Evolutionary conservation across 1,140 invertebrate species (phyloP).

Genomic region (Metaphire vulgaris): DNA sequence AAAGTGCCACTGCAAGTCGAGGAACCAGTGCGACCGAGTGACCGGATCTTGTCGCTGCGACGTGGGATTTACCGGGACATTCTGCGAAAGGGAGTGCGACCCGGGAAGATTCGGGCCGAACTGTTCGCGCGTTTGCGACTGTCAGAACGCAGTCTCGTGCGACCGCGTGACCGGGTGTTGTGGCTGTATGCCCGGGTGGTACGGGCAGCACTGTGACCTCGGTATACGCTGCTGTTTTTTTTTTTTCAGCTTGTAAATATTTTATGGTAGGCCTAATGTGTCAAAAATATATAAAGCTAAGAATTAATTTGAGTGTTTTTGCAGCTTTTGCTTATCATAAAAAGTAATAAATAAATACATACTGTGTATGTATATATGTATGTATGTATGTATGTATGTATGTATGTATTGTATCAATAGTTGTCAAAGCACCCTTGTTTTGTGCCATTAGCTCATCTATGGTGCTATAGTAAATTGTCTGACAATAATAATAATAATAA

Average conservation of each 20-base stretch:
- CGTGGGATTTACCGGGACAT: conserved; percentile 54
- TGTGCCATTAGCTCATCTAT: too few relatives aligned
- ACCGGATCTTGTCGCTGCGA: conserved; percentile 78
- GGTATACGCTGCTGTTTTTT: conserved; percentile 33
- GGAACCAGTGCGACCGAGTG: conserved; percentile 64
- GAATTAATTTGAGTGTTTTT: too few relatives aligned
- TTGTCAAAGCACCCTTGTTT: too few relatives aligned
- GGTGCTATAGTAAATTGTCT: too few relatives aligned
- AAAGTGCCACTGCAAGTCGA: conserved; percentile 65
- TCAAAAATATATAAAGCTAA: too few relatives aligned
- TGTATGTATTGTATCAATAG: background rate
- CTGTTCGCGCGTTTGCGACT: conserved; percentile 41
- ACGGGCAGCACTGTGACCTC: conserved; percentile 37
- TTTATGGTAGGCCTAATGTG: too few relatives aligned
- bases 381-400: conserved; percentile 6
- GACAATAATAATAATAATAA: too few relatives aligned
- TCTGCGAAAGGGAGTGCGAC: conserved; percentile 54
- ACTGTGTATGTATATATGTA: conserved; percentile 1
- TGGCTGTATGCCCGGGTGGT: conserved; percentile 74
- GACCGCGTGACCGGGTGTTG: conserved; percentile 77
- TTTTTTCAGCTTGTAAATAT: too few relatives aligned
- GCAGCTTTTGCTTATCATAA: too few relatives aligned
- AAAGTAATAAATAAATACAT: conserved; percentile 8
- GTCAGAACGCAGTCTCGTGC: conserved; percentile 54
- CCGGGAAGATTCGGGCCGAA: conserved; percentile 36